Base-by-base conservation (phyloP, 2,797 vertebrate genomes). In the Danio aesculapii region DNA sequence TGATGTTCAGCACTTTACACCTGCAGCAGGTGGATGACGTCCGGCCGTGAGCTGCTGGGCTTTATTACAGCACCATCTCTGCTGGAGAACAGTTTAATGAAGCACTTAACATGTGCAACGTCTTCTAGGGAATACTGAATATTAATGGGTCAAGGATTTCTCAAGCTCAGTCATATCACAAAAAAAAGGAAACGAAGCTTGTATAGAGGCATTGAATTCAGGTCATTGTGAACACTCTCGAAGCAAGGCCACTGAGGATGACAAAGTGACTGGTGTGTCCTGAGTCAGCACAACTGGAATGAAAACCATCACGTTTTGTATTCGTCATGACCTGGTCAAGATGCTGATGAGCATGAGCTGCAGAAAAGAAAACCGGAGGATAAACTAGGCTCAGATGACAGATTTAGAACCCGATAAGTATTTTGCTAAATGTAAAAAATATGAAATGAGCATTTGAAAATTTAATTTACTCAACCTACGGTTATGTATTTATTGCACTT, bases 31-130 rank as follows among this genome's bases (percentile, higher is more conserved):
- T 85, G 12, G 62, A 84, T 52, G 57, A 41, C 46, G 8, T 41
- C 57, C 5, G 10, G 68, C 44, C 68, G 14, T 1, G 0, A 8
- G 53, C 41, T 59, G 17, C n/a, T 21, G 53, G n/a, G 17, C 82
- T 87, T 86, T 89, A 47, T 70, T 66, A 88, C 87, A 83, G 75
- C 78, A 79, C 11, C 4, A 8, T 21, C 67, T 79, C 58, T 6
- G 68, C 14, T 53, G 47, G 67, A 46, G 30, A 62, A 39, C 16
- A 14, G 46, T 79, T 79, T 79, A 79, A 79, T 71, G 68, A 63
- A 79, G 58, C n/a, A 61, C 67, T 79, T 71, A 71, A 79, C 77
- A 63, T 57, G 41, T 62, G 67, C 67, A 63, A 44, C 7, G 0
- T 53, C 49, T 63, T 79, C 57, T 41, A 62, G 67, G 66, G 57